A percentile compares a stretch with the other conserved stretches of the same genome.
phyloP scores from a whole-genome alignment of 2,797 vertebrate species.

The Scomberomorus guttatus region DNA sequence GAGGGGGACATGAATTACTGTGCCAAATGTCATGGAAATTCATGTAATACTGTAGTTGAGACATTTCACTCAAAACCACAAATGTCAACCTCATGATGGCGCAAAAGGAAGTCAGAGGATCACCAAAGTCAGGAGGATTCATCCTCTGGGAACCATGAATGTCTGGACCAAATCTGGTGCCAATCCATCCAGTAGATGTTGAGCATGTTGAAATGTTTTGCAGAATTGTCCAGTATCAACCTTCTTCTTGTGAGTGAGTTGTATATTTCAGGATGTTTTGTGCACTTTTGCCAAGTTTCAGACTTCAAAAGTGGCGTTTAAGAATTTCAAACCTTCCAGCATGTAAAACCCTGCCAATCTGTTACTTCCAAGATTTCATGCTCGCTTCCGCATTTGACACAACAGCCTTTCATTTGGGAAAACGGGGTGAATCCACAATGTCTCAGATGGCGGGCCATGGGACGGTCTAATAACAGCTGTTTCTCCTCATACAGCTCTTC shows the following conservation, averaged over 20 bases:
- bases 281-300: background rate
- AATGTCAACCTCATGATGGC: no score
- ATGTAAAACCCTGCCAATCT: conserved; percentile 1
- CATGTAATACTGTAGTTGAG: no score
- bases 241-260: background rate
- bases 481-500: conserved; percentile 18
- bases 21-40: no score
- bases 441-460: conserved; percentile 11
- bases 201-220: background rate
- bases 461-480: conserved; percentile 40
- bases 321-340: background rate
- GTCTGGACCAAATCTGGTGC: no score
- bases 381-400: conserved; percentile 6
- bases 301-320: background rate
- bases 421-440: background rate
- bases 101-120: no score
- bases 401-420: conserved; percentile 8
- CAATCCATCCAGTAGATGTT: no score
- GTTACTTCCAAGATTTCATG: conserved; percentile 52
- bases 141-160: no score
- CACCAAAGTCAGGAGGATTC: no score
- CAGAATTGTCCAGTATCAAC: background rate
- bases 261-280: background rate
- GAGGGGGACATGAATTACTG: no score
- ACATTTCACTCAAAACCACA: no score